Percentiles rank a stretch among this genome's conserved stretches.
These are phyloP conservation scores for Phodopus roborovskii DNA, from an alignment of 2,113 vertebrate species.

Conservation along the genomic window DNA sequence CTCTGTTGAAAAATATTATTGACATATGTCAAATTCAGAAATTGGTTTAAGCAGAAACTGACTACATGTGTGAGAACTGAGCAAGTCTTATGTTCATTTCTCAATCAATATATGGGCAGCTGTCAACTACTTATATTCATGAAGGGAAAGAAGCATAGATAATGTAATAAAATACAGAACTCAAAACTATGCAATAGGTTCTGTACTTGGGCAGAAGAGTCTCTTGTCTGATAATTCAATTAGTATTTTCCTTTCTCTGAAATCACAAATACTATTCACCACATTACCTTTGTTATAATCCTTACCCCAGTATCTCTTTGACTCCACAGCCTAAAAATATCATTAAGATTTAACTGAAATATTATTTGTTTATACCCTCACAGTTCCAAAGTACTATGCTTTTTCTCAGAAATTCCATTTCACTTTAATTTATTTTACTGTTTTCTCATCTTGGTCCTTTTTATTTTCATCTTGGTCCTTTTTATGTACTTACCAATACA, in stretches of 20 bases:
- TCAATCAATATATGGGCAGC: constrained; percentile 32
- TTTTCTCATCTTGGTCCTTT: background rate
- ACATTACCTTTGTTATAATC: background rate
- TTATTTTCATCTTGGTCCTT: background rate
- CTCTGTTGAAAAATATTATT: background rate
- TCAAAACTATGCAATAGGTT: background rate
- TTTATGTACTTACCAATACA: background rate
- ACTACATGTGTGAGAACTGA: background rate
- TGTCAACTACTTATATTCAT: constrained; percentile 34
- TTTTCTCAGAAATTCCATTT: background rate
- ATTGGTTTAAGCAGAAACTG: constrained; percentile 52
- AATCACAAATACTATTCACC: background rate
- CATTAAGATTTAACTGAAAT: constrained; percentile 10
- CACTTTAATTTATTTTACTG: background rate
- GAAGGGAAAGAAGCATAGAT: background rate
- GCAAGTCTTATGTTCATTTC: background rate
- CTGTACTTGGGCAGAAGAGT: background rate
- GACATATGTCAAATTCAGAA: constrained; percentile 14
- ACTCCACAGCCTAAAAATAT: constrained; percentile 16
- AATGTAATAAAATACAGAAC: constrained; percentile 21
- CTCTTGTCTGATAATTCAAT: background rate
- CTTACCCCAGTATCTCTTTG: background rate
- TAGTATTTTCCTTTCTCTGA: constrained; percentile 41
- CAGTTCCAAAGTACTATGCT: background rate
- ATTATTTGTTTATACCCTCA: background rate